phyloP scores from a whole-genome alignment of 1,140 invertebrate genomes.

The Heterodera carotae region DNA sequence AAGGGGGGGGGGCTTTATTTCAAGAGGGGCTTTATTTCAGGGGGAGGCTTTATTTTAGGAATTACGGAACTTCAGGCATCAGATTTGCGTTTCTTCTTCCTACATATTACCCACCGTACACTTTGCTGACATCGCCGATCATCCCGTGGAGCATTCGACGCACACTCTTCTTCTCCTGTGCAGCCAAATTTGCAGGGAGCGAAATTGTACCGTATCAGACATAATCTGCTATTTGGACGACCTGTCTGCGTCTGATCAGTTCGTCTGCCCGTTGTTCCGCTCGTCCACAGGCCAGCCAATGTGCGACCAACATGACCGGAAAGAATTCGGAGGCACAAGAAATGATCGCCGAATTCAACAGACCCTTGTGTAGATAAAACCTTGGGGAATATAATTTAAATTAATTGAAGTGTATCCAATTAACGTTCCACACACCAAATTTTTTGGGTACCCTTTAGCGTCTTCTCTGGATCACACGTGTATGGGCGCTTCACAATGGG shows the following conservation, averaged over 20 bases:
- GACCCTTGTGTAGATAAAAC: slow-evolving; percentile 65
- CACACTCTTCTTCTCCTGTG: slow-evolving; percentile 60
- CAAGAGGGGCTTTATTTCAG: no score
- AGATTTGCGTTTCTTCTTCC: no score
- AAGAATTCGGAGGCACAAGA: slow-evolving; percentile 66
- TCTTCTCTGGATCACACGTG: slow-evolving; percentile 52
- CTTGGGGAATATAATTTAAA: slow-evolving; percentile 29
- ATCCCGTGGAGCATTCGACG: slow-evolving; percentile 57
- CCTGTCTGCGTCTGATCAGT: slow-evolving; percentile 53
- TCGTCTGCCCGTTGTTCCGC: slow-evolving; percentile 63
- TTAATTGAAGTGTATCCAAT: neutral
- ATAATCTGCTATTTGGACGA: slow-evolving; percentile 11
- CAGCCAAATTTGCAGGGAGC: neutral
- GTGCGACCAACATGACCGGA: slow-evolving; percentile 62
- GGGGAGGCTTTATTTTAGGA: no score
- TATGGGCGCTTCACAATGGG: slow-evolving; percentile 58
- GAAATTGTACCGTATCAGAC: no score
- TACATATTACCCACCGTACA: slow-evolving; percentile 47
- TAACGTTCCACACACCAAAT: slow-evolving; percentile 50
- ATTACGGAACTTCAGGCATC: no score
- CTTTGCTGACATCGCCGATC: slow-evolving; percentile 61
- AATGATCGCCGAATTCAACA: slow-evolving; percentile 60
- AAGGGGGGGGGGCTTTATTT: no score
- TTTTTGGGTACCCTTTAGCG: slow-evolving; percentile 62
- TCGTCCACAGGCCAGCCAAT: slow-evolving; percentile 64